Base-by-base conservation (phyloP, 2,797 vertebrate species). In the Chelonia mydas region DNA sequence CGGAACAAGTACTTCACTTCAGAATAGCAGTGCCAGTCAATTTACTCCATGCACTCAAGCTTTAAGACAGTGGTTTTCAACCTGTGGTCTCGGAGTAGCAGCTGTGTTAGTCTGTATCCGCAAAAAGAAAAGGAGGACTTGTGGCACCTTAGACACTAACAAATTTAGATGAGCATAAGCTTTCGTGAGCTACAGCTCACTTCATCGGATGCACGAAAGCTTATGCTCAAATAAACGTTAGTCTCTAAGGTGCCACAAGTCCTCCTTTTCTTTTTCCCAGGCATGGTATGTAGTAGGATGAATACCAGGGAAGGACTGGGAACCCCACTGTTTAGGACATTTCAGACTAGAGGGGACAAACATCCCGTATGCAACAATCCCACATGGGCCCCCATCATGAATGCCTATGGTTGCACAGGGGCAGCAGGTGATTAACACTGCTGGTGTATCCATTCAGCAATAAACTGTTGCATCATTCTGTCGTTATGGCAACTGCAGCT, bases 401-500 rank as follows among this genome's bases (percentile, higher is more conserved):
- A n/a, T 2, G 0, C 0, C 45, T 4, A 15, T 17, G 1, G 2
- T 9, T 51, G 31, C 51, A 51, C 0, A 0, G 3, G 2, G 3
- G 74, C 80, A 12, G 45, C 11, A 13, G 17, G 55, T 33, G 27
- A 31, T 16, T 78, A 21, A 41, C 2, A 8, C 6, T 0, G 0
- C 19, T 50, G 37, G 72, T 15, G 33, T 50, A 53, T 65, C 23
- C 76, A 7, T 47, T 0, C 0, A 41, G 31, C 13, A 77, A 68
- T 51, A 33, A 93, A 59, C 79, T 81, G 81, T 90, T 93, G 95
- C 87, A 81, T 90, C 94, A 28, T 49, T 87, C 90, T 81, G 93
- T 92, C 57, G 81, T 94, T 93, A 94, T 94, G 94, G 90, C 89
- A 96, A 93, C 90, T 47, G 95, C 94, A 92, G 89, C 65, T 19